These are phyloP conservation scores for Hozukius guyotensis DNA, from an alignment of 2,797 vertebrate species.

Conservation along the genomic window DNA sequence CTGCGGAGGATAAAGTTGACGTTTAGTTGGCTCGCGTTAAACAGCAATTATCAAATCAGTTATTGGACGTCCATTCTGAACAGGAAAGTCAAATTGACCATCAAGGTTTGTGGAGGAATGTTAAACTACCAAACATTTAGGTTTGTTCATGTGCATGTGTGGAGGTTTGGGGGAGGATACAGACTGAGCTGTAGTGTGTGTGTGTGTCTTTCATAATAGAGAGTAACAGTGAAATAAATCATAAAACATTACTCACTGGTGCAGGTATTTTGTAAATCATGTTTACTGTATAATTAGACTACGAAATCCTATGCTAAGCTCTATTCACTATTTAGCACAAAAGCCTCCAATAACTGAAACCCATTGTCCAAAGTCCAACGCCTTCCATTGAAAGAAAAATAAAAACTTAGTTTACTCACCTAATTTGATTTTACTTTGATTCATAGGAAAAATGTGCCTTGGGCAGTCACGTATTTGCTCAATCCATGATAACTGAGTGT, in stretches of 20 bases:
- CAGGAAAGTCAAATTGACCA: conserved; percentile 75
- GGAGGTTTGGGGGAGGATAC: not conserved
- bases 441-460: not conserved
- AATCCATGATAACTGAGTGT: not conserved
- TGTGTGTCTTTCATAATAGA: not conserved
- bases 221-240: not conserved
- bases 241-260: not conserved
- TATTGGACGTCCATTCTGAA: conserved; percentile 53
- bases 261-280: not conserved
- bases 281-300: not conserved
- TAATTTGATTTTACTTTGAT: not conserved
- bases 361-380: not conserved
- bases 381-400: not conserved
- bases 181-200: not conserved
- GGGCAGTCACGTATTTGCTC: not conserved
- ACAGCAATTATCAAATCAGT: conserved; percentile 55
- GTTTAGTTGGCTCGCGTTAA: conserved; percentile 41
- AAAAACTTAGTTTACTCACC: not conserved
- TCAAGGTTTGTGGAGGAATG: conserved; percentile 60
- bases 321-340: not conserved
- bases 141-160: not conserved
- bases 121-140: conserved; percentile 26
- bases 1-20: conserved; percentile 28
- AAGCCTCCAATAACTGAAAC: not conserved
- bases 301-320: not conserved